Evolutionary conservation across 2,113 vertebrate genomes (phyloP), one percentile per base, ranked within the genome.

Genomic region (Trichechus manatus): DNA sequence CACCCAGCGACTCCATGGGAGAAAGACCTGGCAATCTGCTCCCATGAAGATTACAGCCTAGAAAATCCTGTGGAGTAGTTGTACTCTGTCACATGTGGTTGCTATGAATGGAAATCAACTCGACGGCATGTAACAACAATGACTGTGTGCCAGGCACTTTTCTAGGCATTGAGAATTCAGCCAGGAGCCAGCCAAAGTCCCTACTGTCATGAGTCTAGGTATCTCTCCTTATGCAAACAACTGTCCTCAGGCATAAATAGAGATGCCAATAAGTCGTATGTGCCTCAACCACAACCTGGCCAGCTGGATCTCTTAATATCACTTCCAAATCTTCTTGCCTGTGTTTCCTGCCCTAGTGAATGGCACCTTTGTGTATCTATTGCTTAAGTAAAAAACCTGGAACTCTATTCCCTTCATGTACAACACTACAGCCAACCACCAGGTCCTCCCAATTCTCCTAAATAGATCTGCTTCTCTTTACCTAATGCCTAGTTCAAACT

Each of bases 191-290:
- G 29, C 42, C 17, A 42, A 31, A 19, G 72, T 50, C 33, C 36
- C 39, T 77, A 6, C 33, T 39, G 4, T 20, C 9, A 3, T 22
- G 36, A 66, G 6, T 91, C 53, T 79, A 17, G 17, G 44, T 17
- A 1, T 91, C 36, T 80, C 36, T 20, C 13, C 31, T 61, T n/a
- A 22, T 59, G 63, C 14, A 56, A 77, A 53, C 78, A 88, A 22
- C 47, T 86, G 14, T 13, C 20, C 5, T 47, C 44, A 39, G 50
- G 39, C 22, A 15, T 64, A 72, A 72, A 82, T 27, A 77, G 14
- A 44, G 33, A 39, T 36, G 29, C 59, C 47, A 22, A 33, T 29
- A 2, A 5, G 9, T 33, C 20, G 14, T 0, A 0, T 2, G 56
- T 31, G 33, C 56, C 56, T 87, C n/a, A 22, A 8, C 23, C 33